Conservation (phyloP, 2,113 vertebrate species). For the Microcebus tavaratra region DNA sequence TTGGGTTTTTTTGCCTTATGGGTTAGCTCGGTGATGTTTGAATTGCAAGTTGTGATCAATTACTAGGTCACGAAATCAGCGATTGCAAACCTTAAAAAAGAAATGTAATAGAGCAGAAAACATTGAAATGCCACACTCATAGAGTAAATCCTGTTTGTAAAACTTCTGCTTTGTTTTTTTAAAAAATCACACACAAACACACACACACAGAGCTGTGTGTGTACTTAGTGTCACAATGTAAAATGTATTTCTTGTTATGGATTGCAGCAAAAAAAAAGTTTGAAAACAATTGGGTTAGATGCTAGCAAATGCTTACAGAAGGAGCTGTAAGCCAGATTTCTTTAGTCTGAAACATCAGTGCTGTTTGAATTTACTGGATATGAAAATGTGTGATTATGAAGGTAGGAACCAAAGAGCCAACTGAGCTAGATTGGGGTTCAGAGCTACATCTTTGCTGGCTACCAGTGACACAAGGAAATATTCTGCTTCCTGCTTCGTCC, state of each 20-base stretch:
- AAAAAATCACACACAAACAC: neutral
- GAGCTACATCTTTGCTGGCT: neutral
- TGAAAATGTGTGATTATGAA: neutral
- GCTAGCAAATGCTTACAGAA: slow-evolving; percentile 28
- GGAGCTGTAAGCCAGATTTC: neutral
- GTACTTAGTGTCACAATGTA: neutral
- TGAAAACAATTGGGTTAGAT: slow-evolving; percentile 33
- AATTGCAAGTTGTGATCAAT: neutral
- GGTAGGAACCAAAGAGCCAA: neutral
- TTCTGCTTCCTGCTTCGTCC: slow-evolving; percentile 27
- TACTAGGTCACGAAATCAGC: slow-evolving; percentile 4
- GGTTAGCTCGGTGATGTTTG: neutral
- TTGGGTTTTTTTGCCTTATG: neutral
- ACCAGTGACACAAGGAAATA: slow-evolving; percentile 24
- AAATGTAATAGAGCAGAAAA: slow-evolving; percentile 5
- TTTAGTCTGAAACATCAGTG: slow-evolving; percentile 7
- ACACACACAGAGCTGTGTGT: neutral
- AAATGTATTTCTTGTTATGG: neutral
- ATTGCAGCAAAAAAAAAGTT: neutral
- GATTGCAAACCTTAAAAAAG: neutral
- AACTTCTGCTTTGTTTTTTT: neutral
- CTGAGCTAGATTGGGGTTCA: neutral
- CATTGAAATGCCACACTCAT: neutral
- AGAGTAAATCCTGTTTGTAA: slow-evolving; percentile 1
- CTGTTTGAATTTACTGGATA: neutral